Conservation (phyloP, 35 echinoderm and acorn worm species). For the Eucidaris tribuloides region DNA sequence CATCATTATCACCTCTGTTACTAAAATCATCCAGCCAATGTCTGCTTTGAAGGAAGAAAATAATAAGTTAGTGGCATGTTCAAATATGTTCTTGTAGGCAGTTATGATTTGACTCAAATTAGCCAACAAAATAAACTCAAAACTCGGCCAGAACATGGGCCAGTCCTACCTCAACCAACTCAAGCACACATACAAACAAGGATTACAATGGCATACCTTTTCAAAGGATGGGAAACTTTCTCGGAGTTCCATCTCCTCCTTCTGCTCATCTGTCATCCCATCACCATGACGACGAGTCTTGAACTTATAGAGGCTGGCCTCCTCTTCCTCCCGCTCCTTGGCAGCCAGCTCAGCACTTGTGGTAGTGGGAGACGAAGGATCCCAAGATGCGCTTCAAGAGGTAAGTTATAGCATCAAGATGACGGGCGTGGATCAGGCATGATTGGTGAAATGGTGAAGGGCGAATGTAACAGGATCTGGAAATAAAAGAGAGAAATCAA, state of each 20-base stretch:
- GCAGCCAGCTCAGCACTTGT: constrained; percentile 67
- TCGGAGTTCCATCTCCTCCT: constrained; percentile 78
- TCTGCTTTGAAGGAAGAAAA: too few species aligned
- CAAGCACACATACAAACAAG: too few species aligned
- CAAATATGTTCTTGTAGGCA: too few species aligned
- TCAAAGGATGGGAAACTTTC: constrained; percentile 84
- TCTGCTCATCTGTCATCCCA: constrained; percentile 77
- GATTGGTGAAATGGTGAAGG: constrained; percentile 60
- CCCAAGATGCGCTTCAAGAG: constrained; percentile 43
- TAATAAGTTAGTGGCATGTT: too few species aligned
- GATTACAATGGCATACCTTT: constrained; percentile 55
- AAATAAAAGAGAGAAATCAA: not conserved
- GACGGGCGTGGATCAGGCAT: constrained; percentile 24
- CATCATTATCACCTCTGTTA: too few species aligned
- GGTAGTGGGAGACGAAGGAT: constrained; percentile 59
- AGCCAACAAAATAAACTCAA: too few species aligned
- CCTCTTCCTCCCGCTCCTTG: constrained; percentile 77
- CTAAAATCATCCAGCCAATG: too few species aligned
- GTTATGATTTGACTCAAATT: too few species aligned
- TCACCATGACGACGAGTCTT: constrained; percentile 80
- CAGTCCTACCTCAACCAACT: too few species aligned
- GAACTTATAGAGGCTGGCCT: constrained; percentile 79
- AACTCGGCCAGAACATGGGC: too few species aligned
- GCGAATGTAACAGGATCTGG: constrained; percentile 69
- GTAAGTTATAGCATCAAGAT: not conserved